Evolutionary conservation across 2,888 invertebrate genomes (phyloP).

Genomic region (Patella caerulea): DNA sequence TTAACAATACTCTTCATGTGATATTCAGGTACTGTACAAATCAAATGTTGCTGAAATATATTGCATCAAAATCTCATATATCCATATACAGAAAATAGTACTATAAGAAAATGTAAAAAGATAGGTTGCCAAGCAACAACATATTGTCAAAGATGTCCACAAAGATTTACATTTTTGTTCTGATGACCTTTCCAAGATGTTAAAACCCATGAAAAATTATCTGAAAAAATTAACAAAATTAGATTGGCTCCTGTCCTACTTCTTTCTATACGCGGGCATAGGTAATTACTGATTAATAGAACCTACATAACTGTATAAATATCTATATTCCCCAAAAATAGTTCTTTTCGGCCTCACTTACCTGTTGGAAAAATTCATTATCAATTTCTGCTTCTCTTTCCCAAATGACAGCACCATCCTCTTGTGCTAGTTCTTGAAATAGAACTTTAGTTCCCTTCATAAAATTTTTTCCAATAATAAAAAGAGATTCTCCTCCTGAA

Average conservation of each 20-base stretch:
- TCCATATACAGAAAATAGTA: conserved; percentile 12
- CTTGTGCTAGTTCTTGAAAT: conserved; percentile 66
- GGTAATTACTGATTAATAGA: too few species aligned
- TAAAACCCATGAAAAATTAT: too few species aligned
- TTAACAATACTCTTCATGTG: conserved; percentile 45
- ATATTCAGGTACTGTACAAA: conserved; percentile 71
- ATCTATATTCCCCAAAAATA: too few species aligned
- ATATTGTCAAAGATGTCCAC: too few species aligned
- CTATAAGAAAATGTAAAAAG: background rate
- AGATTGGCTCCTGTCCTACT: too few species aligned
- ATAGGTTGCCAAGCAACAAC: too few species aligned
- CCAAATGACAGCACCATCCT: conserved; percentile 67
- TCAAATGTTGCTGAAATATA: conserved; percentile 71
- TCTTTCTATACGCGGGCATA: too few species aligned
- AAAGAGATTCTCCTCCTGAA: conserved; percentile 70
- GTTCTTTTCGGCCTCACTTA: conserved; percentile 32
- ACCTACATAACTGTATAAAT: too few species aligned
- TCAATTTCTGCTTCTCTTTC: conserved; percentile 70
- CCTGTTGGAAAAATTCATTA: conserved; percentile 70
- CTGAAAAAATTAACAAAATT: too few species aligned
- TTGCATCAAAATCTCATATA: conserved; percentile 14
- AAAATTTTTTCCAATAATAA: conserved; percentile 73
- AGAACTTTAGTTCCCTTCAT: conserved; percentile 69
- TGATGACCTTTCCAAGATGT: too few species aligned
- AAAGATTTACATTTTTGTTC: too few species aligned